These are phyloP conservation scores for Drosophila kuntzei DNA, from an alignment of 2,888 invertebrate species.

Conservation along the genomic window DNA sequence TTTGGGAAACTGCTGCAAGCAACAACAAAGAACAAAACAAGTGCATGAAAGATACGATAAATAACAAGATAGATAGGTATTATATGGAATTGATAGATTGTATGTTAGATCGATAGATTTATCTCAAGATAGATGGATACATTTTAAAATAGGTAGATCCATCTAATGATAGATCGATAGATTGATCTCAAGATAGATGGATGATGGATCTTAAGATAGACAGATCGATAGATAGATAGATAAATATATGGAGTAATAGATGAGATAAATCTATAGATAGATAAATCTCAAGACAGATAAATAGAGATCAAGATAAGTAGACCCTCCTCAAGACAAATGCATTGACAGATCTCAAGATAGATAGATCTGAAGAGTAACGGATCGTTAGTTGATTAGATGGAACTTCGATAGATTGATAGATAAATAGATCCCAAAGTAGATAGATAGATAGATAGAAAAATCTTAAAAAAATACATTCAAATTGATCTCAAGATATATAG, in stretches of 20 bases:
- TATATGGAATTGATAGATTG: background rate
- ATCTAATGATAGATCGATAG: background rate
- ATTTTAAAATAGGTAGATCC: background rate
- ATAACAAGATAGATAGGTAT: background rate
- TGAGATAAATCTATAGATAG: too few relatives aligned
- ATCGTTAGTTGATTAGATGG: too few relatives aligned
- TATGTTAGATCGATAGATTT: background rate
- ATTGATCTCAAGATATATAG: too few relatives aligned
- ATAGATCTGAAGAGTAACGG: background rate
- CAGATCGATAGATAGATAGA: background rate
- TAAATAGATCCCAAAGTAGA: background rate
- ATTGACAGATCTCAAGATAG: background rate
- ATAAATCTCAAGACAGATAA: too few relatives aligned
- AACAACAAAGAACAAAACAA: slow-evolving; percentile 1
- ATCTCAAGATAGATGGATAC: background rate
- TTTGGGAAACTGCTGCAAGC: slow-evolving; percentile 88
- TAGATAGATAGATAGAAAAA: background rate
- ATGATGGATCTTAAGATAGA: background rate
- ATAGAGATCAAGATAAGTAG: too few relatives aligned
- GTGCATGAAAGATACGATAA: slow-evolving; percentile 1
- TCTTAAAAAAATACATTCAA: too few relatives aligned
- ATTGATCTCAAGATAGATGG: background rate
- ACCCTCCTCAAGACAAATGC: too few relatives aligned
- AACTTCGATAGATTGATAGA: background rate
- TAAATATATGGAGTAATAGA: too few relatives aligned